phyloP scores from a whole-genome alignment of 2,113 vertebrate genomes.

The Diphyllodes magnificus region DNA sequence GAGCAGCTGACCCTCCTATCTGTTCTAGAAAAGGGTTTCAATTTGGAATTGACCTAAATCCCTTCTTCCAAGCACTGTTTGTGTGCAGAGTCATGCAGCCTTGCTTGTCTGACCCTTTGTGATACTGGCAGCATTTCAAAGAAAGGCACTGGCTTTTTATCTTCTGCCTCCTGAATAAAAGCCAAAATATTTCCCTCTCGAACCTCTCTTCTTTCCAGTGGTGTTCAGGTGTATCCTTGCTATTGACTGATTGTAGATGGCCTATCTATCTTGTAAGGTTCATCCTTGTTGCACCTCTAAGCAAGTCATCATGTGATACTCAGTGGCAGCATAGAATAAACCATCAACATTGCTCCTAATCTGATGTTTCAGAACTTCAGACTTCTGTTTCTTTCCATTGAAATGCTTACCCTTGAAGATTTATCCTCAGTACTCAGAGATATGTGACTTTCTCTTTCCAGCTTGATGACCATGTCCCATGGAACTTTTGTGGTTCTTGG shows the following conservation, averaged over 20 bases:
- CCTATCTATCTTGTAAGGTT: neutral
- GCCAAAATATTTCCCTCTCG: neutral
- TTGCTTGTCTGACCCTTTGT: neutral
- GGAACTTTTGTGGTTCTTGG: neutral
- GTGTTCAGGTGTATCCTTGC: neutral
- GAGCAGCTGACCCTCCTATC: neutral
- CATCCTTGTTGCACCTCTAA: fast-evolving
- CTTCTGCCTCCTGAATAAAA: neutral
- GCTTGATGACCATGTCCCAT: neutral
- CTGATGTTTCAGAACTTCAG: neutral
- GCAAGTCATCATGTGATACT: neutral
- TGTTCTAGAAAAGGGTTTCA: neutral
- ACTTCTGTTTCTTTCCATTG: neutral
- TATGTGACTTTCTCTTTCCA: neutral
- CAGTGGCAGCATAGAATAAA: neutral
- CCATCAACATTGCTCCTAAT: neutral
- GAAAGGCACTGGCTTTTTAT: neutral
- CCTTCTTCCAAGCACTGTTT: neutral
- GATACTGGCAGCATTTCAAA: neutral
- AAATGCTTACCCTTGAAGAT: neutral
- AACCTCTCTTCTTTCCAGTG: neutral
- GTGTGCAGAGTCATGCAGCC: neutral
- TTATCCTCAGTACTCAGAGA: neutral
- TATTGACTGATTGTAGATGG: neutral
- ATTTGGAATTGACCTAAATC: neutral